Conservation (phyloP, 2,888 invertebrate species). For the Apocheima hispidaria region DNA sequence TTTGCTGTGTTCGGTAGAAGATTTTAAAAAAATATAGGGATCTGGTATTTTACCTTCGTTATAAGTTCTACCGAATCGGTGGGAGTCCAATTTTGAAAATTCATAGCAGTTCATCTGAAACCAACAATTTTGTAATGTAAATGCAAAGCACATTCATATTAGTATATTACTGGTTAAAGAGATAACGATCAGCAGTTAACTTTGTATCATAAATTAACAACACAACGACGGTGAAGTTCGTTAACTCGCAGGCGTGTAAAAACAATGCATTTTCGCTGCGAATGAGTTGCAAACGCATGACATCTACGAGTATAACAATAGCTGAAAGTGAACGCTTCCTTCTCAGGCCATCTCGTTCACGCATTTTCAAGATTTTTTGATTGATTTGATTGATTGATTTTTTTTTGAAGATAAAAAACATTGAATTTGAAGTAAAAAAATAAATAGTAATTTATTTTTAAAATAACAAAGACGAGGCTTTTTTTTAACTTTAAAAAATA, state of each 20-base stretch:
- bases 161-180: slow-evolving; percentile 1
- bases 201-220: not conserved
- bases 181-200: slow-evolving; percentile 5
- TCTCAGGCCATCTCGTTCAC: too few species aligned
- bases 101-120: slow-evolving; percentile 75
- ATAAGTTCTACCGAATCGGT: slow-evolving; percentile 52
- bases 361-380: too few species aligned
- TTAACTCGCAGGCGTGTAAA: slow-evolving; percentile 53
- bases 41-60: slow-evolving; percentile 61
- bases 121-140: slow-evolving; percentile 14
- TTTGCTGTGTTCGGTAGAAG: too few species aligned
- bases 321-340: not conserved
- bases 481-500: too few species aligned
- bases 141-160: not conserved
- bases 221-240: slow-evolving; percentile 51
- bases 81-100: slow-evolving; percentile 55
- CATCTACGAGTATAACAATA: slow-evolving; percentile 20
- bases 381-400: too few species aligned
- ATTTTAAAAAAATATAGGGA: too few species aligned
- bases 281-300: slow-evolving; percentile 40
- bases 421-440: too few species aligned
- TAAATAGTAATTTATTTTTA: too few species aligned
- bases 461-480: too few species aligned
- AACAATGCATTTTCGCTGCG: slow-evolving; percentile 52
- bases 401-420: too few species aligned